These are phyloP conservation scores for Chrysomela aeneicollis DNA, from an alignment of 2,888 invertebrate genomes.

Conservation along the genomic window DNA sequence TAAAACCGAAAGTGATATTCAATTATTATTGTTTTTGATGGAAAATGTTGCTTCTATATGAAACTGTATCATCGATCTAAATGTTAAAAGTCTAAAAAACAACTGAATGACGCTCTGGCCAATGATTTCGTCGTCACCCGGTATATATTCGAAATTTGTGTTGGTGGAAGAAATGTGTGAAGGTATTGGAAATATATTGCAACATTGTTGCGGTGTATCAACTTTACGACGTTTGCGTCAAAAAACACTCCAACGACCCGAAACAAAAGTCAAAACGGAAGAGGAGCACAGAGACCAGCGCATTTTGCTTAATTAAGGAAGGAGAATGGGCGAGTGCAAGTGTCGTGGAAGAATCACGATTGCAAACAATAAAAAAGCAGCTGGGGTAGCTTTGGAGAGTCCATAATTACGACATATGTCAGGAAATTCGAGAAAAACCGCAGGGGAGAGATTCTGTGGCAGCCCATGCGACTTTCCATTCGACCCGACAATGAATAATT, in stretches of 20 bases:
- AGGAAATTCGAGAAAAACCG: conserved; percentile 57
- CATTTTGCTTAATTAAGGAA: conserved; percentile 40
- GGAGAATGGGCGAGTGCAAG: conserved; percentile 40
- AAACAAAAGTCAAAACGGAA: conserved; percentile 7
- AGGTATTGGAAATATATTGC: no score
- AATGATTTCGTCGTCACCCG: no score
- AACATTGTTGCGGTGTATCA: no score
- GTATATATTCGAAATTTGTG: no score
- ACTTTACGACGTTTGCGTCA: no score
- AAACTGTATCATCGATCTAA: no score
- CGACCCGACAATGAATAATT: conserved; percentile 53
- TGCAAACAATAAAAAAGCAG: conserved; percentile 49
- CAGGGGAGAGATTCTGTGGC: conserved; percentile 57
- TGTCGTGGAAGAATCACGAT: conserved; percentile 45
- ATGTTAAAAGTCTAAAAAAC: no score
- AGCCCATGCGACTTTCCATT: conserved; percentile 45
- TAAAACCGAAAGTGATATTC: no score
- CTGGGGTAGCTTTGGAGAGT: conserved; percentile 51
- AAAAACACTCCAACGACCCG: background rate
- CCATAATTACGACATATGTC: conserved; percentile 58
- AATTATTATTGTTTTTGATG: no score
- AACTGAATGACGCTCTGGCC: no score
- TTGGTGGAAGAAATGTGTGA: no score
- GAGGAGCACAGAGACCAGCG: conserved; percentile 22
- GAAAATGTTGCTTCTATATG: no score